Conservation (phyloP, 1,140 invertebrate species). For the Pteromalus puparum region DNA sequence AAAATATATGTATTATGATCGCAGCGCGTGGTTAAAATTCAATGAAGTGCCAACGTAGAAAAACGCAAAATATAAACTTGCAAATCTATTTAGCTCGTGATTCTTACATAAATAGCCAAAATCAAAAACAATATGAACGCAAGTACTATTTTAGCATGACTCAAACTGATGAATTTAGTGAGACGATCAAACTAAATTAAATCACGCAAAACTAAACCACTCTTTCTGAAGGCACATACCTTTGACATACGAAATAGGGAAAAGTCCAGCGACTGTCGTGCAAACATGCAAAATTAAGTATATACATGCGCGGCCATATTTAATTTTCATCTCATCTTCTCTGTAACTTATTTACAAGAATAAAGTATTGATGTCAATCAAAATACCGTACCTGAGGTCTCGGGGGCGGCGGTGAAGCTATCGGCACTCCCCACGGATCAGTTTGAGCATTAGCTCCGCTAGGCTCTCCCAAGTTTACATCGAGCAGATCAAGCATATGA, state of each 20-base stretch:
- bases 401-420: constrained; percentile 73
- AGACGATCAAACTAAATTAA: neutral
- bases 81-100: neutral
- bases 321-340: neutral
- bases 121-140: neutral
- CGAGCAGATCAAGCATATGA: constrained; percentile 88
- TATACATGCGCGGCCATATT: constrained; percentile 27
- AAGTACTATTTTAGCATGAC: neutral
- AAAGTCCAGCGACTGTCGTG: constrained; percentile 69
- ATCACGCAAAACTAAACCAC: neutral
- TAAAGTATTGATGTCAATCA: neutral
- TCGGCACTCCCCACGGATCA: constrained; percentile 85
- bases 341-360: constrained; percentile 31
- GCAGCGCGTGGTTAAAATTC: too few species aligned
- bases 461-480: constrained; percentile 84
- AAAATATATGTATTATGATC: too few species aligned
- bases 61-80: too few species aligned
- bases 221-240: constrained; percentile 58
- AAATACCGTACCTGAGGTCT: constrained; percentile 72
- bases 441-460: constrained; percentile 72
- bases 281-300: constrained; percentile 63
- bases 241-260: constrained; percentile 63
- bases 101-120: neutral
- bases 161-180: too few species aligned
- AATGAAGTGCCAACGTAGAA: too few species aligned